Percentiles rank a stretch among this genome's conserved stretches.
Conservation (phyloP, 2,113 vertebrate species). For the Shinisaurus crocodilurus region DNA sequence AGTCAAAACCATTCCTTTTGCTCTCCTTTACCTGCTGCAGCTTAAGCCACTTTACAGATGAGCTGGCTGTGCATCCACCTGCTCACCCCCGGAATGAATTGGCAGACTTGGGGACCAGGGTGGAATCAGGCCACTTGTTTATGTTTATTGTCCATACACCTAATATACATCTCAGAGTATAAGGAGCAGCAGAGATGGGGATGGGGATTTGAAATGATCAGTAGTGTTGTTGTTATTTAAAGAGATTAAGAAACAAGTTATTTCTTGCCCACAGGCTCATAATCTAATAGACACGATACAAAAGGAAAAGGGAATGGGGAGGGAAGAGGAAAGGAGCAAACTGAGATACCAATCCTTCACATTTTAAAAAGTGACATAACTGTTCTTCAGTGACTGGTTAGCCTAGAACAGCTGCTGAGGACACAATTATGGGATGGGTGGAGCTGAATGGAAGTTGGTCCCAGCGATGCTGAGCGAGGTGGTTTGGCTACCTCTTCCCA, state of each 20-base stretch:
- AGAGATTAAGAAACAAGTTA: not conserved
- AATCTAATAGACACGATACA: not conserved
- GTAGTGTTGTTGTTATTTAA: not conserved
- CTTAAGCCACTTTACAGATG: not conserved
- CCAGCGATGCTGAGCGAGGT: not conserved
- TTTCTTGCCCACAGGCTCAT: not conserved
- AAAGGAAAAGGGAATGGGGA: not conserved
- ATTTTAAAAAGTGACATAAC: not conserved
- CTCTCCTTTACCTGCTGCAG: not conserved
- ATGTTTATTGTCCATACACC: not conserved
- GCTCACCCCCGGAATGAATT: not conserved
- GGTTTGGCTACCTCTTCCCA: too few species aligned
- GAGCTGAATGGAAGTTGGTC: not conserved
- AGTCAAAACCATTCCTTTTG: not conserved
- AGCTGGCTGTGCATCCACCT: not conserved
- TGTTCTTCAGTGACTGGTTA: not conserved
- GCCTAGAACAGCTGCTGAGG: not conserved
- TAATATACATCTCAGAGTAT: not conserved
- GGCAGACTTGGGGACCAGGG: not conserved
- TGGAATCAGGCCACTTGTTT: not conserved
- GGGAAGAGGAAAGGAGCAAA: not conserved
- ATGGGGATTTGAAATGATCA: not conserved
- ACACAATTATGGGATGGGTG: not conserved
- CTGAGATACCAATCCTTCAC: too few species aligned
- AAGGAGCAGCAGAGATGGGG: not conserved